These are phyloP conservation scores for Leptobrachium ailaonicum DNA, from an alignment of 2,113 vertebrate species.

Conservation along the genomic window DNA sequence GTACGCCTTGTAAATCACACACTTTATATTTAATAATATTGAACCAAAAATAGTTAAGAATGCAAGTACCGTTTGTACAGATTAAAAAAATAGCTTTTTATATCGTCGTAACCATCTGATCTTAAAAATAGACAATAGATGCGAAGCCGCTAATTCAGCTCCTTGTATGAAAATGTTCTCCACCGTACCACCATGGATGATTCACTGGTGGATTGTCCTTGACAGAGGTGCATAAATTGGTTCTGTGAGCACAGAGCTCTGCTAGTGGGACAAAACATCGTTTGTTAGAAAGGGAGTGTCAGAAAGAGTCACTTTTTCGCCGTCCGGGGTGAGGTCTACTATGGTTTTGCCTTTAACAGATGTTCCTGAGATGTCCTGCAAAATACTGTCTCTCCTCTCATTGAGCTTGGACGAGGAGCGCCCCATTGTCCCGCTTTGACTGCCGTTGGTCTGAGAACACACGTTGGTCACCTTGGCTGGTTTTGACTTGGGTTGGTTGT, in stretches of 20 bases:
- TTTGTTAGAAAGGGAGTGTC: slow-evolving; percentile 37
- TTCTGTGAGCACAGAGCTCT: not conserved
- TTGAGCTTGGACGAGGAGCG: slow-evolving; percentile 63
- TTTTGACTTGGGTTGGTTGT: slow-evolving; percentile 74
- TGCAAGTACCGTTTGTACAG: slow-evolving; percentile 54
- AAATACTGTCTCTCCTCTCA: slow-evolving; percentile 49
- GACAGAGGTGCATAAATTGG: slow-evolving; percentile 33
- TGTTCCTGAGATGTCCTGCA: slow-evolving; percentile 52
- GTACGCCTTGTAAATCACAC: slow-evolving; percentile 50
- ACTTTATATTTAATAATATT: slow-evolving; percentile 57
- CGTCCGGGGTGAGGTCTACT: slow-evolving; percentile 45
- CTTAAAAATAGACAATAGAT: slow-evolving; percentile 66
- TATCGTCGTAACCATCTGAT: slow-evolving; percentile 58
- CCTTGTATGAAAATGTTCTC: slow-evolving; percentile 42
- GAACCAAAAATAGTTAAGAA: slow-evolving; percentile 62
- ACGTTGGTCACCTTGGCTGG: slow-evolving; percentile 65
- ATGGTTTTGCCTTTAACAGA: slow-evolving; percentile 52
- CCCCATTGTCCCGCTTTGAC: slow-evolving; percentile 68
- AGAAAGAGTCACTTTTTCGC: slow-evolving; percentile 42
- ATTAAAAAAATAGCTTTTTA: slow-evolving; percentile 62
- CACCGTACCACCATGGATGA: slow-evolving; percentile 21
- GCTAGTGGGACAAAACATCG: slow-evolving; percentile 27
- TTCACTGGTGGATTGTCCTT: slow-evolving; percentile 9
- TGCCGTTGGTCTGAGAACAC: slow-evolving; percentile 74
- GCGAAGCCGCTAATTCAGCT: slow-evolving; percentile 58